Evolutionary conservation across 2,113 vertebrate species (phyloP).

Genomic region (Micromys minutus): DNA sequence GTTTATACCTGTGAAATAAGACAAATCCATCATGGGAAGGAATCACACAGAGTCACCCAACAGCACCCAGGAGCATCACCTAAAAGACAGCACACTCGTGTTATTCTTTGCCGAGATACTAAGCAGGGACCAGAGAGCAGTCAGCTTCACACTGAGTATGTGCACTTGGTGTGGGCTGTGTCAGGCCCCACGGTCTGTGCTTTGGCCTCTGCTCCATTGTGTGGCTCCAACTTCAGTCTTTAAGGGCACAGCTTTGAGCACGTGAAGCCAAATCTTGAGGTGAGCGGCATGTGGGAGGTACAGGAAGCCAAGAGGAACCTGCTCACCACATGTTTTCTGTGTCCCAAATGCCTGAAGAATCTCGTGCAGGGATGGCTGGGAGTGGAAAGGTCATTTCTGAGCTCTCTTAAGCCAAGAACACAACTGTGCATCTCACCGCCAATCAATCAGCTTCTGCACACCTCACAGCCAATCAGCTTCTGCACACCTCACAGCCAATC

Average conservation of each 20-base stretch:
- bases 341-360: too few relatives aligned
- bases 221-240: neutral
- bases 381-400: neutral
- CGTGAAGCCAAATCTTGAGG: neutral
- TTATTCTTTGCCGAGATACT: neutral
- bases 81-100: neutral
- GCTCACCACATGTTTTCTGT: neutral
- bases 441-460: too few relatives aligned
- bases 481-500: too few relatives aligned
- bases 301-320: neutral
- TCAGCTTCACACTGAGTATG: neutral
- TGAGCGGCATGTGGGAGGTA: accelerated
- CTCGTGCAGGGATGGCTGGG: neutral
- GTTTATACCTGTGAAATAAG: neutral
- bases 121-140: neutral
- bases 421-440: neutral
- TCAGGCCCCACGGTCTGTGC: too few relatives aligned
- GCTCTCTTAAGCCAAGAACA: neutral
- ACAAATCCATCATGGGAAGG: neutral
- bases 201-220: neutral
- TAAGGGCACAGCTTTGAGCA: neutral
- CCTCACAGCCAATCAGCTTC: too few relatives aligned
- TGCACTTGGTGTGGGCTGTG: too few relatives aligned
- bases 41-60: neutral
- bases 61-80: too few relatives aligned